These are phyloP conservation scores for Argopecten irradians DNA, from an alignment of 1,140 invertebrate species.

Conservation along the genomic window DNA sequence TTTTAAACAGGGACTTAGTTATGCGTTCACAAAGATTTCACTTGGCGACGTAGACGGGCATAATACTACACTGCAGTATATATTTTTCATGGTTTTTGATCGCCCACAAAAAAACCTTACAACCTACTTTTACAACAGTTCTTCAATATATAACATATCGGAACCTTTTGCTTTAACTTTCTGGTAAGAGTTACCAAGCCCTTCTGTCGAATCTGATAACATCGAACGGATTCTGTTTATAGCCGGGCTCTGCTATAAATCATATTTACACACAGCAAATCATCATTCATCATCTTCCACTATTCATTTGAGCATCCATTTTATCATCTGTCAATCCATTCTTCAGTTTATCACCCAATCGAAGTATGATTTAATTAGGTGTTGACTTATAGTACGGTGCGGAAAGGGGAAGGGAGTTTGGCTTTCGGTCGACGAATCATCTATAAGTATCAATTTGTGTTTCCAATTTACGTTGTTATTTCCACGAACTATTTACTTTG, in stretches of 20 bases:
- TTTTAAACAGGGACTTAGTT: too few species aligned
- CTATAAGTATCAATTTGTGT: constrained; percentile 16
- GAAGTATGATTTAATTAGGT: constrained; percentile 12
- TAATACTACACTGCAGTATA: too few species aligned
- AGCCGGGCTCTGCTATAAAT: neutral
- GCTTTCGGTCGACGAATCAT: neutral
- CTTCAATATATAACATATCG: too few species aligned
- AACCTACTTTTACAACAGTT: too few species aligned
- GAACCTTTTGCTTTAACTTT: too few species aligned
- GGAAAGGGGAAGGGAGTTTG: neutral
- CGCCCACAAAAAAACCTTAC: too few species aligned
- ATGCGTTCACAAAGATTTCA: too few species aligned
- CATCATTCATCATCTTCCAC: constrained; percentile 21
- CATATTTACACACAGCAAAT: neutral
- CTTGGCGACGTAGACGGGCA: too few species aligned
- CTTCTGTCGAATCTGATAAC: neutral
- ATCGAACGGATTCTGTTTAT: neutral
- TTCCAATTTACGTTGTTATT: constrained; percentile 23
- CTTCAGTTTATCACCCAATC: neutral
- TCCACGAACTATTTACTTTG: neutral
- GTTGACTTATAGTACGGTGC: neutral
- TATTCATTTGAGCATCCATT: neutral
- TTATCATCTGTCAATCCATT: constrained; percentile 1
- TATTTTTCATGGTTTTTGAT: too few species aligned
- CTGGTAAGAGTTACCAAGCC: neutral